Evolutionary conservation across 2,888 invertebrate genomes (phyloP).

Genomic region (Tanytarsus gracilentus): DNA sequence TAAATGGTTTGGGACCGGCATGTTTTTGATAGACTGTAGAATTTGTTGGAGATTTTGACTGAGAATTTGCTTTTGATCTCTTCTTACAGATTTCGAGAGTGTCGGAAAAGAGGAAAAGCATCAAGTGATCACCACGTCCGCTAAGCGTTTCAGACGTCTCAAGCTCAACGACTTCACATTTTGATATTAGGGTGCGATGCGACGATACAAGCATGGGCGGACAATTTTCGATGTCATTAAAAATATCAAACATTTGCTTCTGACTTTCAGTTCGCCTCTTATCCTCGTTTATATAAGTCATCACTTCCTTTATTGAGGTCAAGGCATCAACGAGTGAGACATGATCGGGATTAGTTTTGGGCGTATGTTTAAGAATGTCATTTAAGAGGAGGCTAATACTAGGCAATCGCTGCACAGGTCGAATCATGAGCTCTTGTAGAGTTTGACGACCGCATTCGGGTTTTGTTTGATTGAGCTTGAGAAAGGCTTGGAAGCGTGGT

Average conservation of each 20-base stretch:
- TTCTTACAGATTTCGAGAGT: conserved; percentile 86
- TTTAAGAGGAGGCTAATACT: conserved; percentile 90
- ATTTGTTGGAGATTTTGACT: conserved; percentile 59
- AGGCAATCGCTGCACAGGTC: conserved; percentile 95
- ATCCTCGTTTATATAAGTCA: conserved; percentile 96
- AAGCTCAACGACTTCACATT: conserved; percentile 78
- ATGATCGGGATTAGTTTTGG: conserved; percentile 80
- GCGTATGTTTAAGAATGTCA: conserved; percentile 88
- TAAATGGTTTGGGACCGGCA: conserved; percentile 68
- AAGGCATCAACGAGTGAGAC: conserved; percentile 74
- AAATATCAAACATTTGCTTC: conserved; percentile 92
- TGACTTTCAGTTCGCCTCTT: conserved; percentile 94
- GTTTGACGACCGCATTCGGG: conserved; percentile 95
- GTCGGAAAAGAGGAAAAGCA: conserved; percentile 89
- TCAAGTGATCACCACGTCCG: conserved; percentile 76
- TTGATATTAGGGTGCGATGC: conserved; percentile 75
- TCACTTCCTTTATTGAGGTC: conserved; percentile 81
- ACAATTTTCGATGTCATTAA: conserved; percentile 96
- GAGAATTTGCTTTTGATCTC: conserved; percentile 65
- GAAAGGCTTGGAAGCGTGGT: conserved; percentile 95
- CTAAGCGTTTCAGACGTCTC: conserved; percentile 63
- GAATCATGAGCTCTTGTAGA: conserved; percentile 89
- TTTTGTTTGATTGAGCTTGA: conserved; percentile 88
- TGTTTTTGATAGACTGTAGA: conserved; percentile 53
- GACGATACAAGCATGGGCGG: conserved; percentile 90